phyloP scores from a whole-genome alignment of 2,888 invertebrate genomes.

The Criorhina ranunculi region DNA sequence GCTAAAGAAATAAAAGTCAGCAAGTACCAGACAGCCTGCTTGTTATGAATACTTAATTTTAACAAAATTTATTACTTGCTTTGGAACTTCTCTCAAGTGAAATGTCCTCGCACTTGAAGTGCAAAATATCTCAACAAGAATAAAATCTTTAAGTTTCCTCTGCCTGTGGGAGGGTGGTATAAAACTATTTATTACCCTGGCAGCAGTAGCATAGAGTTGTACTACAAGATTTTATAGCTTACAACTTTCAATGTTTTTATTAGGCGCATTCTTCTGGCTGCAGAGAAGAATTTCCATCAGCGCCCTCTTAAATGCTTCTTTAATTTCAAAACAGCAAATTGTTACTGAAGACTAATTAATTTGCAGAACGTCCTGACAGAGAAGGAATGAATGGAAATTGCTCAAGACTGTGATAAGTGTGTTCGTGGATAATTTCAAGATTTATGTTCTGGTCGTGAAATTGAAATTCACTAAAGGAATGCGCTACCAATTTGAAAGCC shows the following conservation, averaged over 20 bases:
- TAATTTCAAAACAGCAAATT: slow-evolving; percentile 42
- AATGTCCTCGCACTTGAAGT: slow-evolving; percentile 9
- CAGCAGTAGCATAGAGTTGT: neutral
- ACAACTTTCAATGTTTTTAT: slow-evolving; percentile 21
- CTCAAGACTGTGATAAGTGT: slow-evolving; percentile 41
- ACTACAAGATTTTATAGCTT: slow-evolving; percentile 3
- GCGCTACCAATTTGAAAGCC: neutral
- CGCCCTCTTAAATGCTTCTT: slow-evolving; percentile 17
- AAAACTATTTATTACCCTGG: neutral
- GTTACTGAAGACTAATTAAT: slow-evolving; percentile 59
- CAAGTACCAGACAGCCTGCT: slow-evolving; percentile 2
- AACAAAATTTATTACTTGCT: slow-evolving; percentile 16
- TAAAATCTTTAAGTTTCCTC: slow-evolving; percentile 13
- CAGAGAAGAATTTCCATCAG: neutral
- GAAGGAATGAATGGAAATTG: slow-evolving; percentile 18
- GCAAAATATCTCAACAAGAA: neutral
- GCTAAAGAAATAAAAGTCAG: neutral
- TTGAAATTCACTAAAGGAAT: slow-evolving; percentile 3
- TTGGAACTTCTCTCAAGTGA: neutral
- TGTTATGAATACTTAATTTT: slow-evolving; percentile 31
- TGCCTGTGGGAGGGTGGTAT: neutral
- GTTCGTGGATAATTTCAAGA: slow-evolving; percentile 48
- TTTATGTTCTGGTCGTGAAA: slow-evolving; percentile 29
- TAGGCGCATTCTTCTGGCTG: slow-evolving; percentile 9
- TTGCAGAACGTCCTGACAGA: neutral